These are phyloP conservation scores for Cryptomyrus ogoouensis DNA, from an alignment of 2,113 vertebrate species.

Conservation along the genomic window DNA sequence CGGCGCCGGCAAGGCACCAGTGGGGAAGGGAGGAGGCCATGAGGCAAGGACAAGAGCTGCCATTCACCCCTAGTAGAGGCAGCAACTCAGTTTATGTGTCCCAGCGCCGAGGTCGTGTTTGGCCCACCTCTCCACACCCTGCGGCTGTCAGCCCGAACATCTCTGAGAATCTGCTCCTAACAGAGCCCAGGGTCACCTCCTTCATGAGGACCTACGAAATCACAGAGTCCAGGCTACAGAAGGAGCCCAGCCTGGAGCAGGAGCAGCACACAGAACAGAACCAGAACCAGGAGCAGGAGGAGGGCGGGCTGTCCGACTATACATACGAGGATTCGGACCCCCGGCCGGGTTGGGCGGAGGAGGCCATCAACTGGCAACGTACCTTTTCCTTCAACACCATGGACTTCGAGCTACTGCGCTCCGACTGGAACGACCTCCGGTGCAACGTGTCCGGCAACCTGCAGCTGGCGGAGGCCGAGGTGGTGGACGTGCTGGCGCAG, in stretches of 20 bases:
- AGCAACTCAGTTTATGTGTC: constrained; percentile 31
- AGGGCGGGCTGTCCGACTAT: constrained; percentile 76
- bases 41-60: constrained; percentile 29
- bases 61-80: constrained; percentile 19
- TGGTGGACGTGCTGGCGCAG: constrained; percentile 86
- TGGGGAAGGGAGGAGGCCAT: constrained; percentile 30
- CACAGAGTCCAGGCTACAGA: constrained; percentile 40
- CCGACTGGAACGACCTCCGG: constrained; percentile 96
- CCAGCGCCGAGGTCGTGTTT: constrained; percentile 8
- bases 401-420: constrained; percentile 93
- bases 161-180: constrained; percentile 41
- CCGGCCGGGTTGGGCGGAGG: constrained; percentile 79
- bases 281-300: constrained; percentile 58
- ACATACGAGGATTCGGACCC: constrained; percentile 78
- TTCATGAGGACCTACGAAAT: constrained; percentile 74
- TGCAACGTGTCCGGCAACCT: constrained; percentile 96
- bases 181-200: constrained; percentile 61
- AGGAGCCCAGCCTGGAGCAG: constrained; percentile 51
- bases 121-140: constrained; percentile 19
- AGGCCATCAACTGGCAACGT: constrained; percentile 93
- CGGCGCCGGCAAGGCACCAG: constrained; percentile 32
- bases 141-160: constrained; percentile 43
- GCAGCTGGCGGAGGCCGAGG: constrained; percentile 86
- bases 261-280: constrained; percentile 43
- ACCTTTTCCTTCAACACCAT: constrained; percentile 88